These are phyloP conservation scores for Leptarthrus brevirostris DNA, from an alignment of 2,888 invertebrate species.

Conservation along the genomic window DNA sequence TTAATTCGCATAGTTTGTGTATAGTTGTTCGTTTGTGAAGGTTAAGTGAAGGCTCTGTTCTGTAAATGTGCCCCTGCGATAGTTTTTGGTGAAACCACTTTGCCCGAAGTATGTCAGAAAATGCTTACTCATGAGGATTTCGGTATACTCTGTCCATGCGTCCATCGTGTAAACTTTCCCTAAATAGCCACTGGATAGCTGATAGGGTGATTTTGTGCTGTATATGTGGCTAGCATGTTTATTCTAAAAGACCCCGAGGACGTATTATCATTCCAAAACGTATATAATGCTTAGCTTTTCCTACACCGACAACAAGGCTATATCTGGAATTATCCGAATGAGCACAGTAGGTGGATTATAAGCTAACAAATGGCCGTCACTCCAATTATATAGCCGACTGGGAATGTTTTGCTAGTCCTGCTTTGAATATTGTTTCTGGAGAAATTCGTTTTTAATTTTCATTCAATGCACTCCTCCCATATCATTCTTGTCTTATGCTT, in stretches of 20 bases:
- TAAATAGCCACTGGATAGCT: conserved; percentile 19
- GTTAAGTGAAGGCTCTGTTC: too few species aligned
- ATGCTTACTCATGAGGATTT: conserved; percentile 26
- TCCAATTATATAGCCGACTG: conserved; percentile 19
- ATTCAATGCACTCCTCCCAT: conserved; percentile 39
- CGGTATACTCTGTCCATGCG: background rate
- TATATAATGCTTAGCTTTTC: background rate
- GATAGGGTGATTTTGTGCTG: background rate
- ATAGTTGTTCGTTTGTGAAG: too few species aligned
- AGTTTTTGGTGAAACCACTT: background rate
- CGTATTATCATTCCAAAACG: conserved; percentile 6
- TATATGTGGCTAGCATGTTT: background rate
- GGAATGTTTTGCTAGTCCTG: conserved; percentile 6
- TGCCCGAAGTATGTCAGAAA: background rate
- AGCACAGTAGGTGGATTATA: background rate
- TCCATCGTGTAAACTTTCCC: conserved; percentile 5
- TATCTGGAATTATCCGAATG: background rate
- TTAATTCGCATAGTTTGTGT: too few species aligned
- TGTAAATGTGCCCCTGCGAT: background rate
- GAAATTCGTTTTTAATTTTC: conserved; percentile 37
- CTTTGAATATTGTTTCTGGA: conserved; percentile 17
- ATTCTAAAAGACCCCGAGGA: conserved; percentile 10
- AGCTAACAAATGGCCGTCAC: conserved; percentile 25
- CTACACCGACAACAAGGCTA: background rate
- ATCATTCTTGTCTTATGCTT: conserved; percentile 22